phyloP scores from a whole-genome alignment of 2,888 invertebrate genomes.

The Toxonevra muliebris region DNA sequence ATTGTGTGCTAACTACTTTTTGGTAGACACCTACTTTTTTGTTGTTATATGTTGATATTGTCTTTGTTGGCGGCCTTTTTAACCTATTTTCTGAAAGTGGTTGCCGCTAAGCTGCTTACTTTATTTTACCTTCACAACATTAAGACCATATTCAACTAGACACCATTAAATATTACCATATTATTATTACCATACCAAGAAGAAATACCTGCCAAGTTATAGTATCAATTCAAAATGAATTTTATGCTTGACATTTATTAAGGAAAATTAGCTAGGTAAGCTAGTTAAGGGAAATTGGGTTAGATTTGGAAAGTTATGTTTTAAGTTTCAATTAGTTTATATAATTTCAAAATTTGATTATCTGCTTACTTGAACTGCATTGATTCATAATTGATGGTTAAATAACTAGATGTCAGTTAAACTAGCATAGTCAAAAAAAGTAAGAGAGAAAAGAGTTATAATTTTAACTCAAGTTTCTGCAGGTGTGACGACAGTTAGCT shows the following conservation, averaged over 20 bases:
- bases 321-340: no score
- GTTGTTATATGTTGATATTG: neutral
- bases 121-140: slow-evolving; percentile 27
- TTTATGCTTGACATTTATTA: slow-evolving; percentile 12
- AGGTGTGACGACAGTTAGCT: no score
- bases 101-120: slow-evolving; percentile 13
- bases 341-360: no score
- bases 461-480: no score
- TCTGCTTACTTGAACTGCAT: no score
- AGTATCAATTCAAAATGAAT: slow-evolving; percentile 25
- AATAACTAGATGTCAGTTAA: no score
- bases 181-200: neutral
- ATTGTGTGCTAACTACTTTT: slow-evolving; percentile 3
- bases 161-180: slow-evolving; percentile 15
- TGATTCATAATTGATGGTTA: no score
- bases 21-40: slow-evolving; percentile 17
- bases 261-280: no score
- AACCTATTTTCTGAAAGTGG: slow-evolving; percentile 21
- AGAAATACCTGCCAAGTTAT: slow-evolving; percentile 18
- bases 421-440: no score
- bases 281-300: no score
- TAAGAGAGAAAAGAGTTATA: no score
- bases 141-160: slow-evolving; percentile 18
- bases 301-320: no score
- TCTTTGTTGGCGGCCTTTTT: slow-evolving; percentile 16